Base-by-base conservation (phyloP, 2,113 vertebrate genomes). In the Australoheros scitulus region DNA sequence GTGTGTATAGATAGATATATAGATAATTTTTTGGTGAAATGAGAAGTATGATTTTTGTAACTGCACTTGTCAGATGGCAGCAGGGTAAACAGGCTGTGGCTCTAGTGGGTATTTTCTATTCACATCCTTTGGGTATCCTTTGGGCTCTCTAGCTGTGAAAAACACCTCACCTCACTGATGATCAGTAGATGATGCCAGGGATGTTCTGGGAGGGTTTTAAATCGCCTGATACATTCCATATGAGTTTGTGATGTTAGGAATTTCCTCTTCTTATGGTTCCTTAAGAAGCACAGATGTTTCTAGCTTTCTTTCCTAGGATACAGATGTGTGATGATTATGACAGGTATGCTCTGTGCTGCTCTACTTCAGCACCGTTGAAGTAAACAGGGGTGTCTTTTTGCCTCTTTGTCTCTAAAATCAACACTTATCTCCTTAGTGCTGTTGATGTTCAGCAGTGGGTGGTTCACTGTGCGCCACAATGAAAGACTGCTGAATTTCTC, bases 241-340 rank as follows among this genome's bases (percentile, higher is more conserved):
- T 4, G 11, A 43, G 9, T 20, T 70, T 29, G 4, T 29, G 43
- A 29, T 52, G 50, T 29, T 11, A 18, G 41, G 41, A 52, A 20
- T 72, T 72, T 52, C 20, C 17, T 72, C 65, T 52, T 72, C 29
- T 72, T 43, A 32, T 1, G 11, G 41, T 52, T 72, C 65, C 43
- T 52, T 72, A 32, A 32, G 43, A 72, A 52, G 43, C 65, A 72
- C 43, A 72, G 65, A 52, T 72, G 65, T 52, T 72, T 72, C 17
- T 32, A n/a, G 26, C 17, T 52, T 52, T 72, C 65, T 72, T 52
- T 47, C 32, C 43, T 47, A 32, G 6, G 65, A 47, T 72, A 72
- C 65, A 72, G 26, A 52, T 52, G 68, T 52, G 68, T 72, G 17
- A 72, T 52, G 68, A 72, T 43, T 72, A 32, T 72, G 65, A n/a